Evolutionary conservation across 2,797 vertebrate species (phyloP).

Genomic region (Intellagama lesueurii): DNA sequence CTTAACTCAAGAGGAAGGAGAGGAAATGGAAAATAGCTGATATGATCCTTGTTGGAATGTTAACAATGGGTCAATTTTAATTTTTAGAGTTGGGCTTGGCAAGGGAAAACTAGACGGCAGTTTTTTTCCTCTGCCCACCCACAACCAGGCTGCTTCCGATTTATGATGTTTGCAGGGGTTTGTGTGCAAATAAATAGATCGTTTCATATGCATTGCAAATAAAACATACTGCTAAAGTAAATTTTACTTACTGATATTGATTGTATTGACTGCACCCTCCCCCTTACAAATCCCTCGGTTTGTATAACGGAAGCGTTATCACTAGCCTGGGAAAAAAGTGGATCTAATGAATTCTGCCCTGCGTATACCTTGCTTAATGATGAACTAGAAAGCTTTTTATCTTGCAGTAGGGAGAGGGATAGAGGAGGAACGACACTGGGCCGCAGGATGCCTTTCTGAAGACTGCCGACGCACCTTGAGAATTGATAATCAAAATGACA

Average conservation of each 20-base stretch:
- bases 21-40: constrained; percentile 28
- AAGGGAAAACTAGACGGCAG: constrained; percentile 5
- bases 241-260: constrained; percentile 79
- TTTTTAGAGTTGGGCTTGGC: constrained; percentile 26
- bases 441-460: background rate
- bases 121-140: background rate
- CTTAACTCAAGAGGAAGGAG: constrained; percentile 28
- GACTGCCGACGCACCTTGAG: background rate
- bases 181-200: constrained; percentile 72
- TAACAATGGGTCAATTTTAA: constrained; percentile 30
- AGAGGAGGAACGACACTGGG: background rate
- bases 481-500: background rate
- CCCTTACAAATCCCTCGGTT: constrained; percentile 73
- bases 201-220: constrained; percentile 74
- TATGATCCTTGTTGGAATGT: background rate
- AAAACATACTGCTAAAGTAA: constrained; percentile 77
- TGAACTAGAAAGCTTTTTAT: constrained; percentile 50
- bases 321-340: constrained; percentile 51
- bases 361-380: constrained; percentile 60
- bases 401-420: background rate
- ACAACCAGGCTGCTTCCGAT: background rate
- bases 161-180: constrained; percentile 47
- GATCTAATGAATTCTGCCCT: constrained; percentile 48
- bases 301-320: constrained; percentile 72
- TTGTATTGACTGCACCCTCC: constrained; percentile 72